These are phyloP conservation scores for Nasonovia ribisnigri DNA, from an alignment of 2,888 invertebrate species.

Conservation along the genomic window DNA sequence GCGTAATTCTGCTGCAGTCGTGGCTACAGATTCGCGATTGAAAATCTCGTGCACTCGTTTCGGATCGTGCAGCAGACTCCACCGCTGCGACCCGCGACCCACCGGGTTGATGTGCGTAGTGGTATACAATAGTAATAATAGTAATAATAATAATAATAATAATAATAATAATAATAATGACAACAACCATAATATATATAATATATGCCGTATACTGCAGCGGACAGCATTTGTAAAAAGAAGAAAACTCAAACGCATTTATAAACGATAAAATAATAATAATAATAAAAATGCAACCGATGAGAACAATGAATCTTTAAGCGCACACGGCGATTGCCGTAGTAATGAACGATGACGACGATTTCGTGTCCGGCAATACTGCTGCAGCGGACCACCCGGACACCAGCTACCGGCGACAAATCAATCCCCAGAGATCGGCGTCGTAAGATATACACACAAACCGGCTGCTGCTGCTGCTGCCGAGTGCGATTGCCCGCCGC, in stretches of 20 bases:
- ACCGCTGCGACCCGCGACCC: background rate
- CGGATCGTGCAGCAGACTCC: conserved; percentile 30
- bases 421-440: conserved; percentile 60
- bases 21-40: conserved; percentile 1
- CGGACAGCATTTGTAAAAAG: background rate
- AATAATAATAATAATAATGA: too few relatives aligned
- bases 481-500: conserved; percentile 10
- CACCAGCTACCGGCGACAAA: conserved; percentile 60
- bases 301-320: conserved; percentile 45
- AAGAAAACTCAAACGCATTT: conserved; percentile 42
- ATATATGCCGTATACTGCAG: background rate
- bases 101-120: conserved; percentile 21
- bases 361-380: conserved; percentile 52
- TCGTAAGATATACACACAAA: conserved; percentile 25
- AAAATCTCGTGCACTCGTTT: conserved; percentile 35
- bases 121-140: background rate
- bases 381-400: conserved; percentile 57
- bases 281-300: conserved; percentile 19
- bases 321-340: background rate
- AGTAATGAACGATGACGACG: conserved; percentile 51
- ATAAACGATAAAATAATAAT: conserved; percentile 35
- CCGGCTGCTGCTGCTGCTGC: conserved; percentile 36
- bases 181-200: too few relatives aligned
- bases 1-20: background rate
- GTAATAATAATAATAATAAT: background rate